Conservation (phyloP, 37 sponge, comb jelly and placozoan genomes). For the Hormiphora californensis region DNA sequence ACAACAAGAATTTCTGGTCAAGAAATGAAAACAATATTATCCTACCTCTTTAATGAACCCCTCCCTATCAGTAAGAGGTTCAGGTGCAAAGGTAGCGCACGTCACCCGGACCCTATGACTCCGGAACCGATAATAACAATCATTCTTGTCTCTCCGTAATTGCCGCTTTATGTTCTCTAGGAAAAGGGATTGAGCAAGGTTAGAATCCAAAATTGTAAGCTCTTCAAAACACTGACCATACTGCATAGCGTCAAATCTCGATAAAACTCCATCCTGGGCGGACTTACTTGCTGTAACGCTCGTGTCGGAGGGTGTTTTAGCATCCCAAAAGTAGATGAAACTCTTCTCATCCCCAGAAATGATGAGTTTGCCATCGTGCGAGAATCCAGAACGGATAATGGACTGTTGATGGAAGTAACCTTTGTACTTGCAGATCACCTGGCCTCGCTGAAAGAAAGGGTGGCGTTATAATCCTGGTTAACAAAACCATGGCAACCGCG, state of each 20-base stretch:
- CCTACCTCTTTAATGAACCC: slow-evolving; percentile 47
- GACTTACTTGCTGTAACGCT: too few relatives aligned
- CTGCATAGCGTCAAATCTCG: too few relatives aligned
- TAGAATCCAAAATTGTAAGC: too few relatives aligned
- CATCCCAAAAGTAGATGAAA: slow-evolving; percentile 47
- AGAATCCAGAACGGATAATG: background rate
- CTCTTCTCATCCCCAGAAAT: slow-evolving; percentile 45
- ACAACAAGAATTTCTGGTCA: background rate
- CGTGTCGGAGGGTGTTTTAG: slow-evolving; percentile 24
- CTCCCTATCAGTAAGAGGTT: slow-evolving; percentile 27
- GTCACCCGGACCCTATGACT: slow-evolving; percentile 29
- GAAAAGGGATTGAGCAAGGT: too few relatives aligned
- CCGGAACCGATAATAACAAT: slow-evolving; percentile 30
- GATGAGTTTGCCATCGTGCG: slow-evolving; percentile 45
- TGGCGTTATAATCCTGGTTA: too few relatives aligned
- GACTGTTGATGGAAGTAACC: slow-evolving; percentile 12
- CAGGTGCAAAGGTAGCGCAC: slow-evolving; percentile 49
- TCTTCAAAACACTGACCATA: too few relatives aligned
- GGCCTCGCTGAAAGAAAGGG: background rate
- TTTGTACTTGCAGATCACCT: slow-evolving; percentile 53
- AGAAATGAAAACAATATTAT: background rate
- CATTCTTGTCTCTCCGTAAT: slow-evolving; percentile 36
- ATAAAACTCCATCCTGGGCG: too few relatives aligned
- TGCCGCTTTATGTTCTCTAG: slow-evolving; percentile 3
- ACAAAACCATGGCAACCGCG: too few relatives aligned